Percentiles rank a stretch among this genome's conserved stretches.
These are phyloP conservation scores for Perognathus longimembris DNA, from an alignment of 2,113 vertebrate species.

Conservation along the genomic window DNA sequence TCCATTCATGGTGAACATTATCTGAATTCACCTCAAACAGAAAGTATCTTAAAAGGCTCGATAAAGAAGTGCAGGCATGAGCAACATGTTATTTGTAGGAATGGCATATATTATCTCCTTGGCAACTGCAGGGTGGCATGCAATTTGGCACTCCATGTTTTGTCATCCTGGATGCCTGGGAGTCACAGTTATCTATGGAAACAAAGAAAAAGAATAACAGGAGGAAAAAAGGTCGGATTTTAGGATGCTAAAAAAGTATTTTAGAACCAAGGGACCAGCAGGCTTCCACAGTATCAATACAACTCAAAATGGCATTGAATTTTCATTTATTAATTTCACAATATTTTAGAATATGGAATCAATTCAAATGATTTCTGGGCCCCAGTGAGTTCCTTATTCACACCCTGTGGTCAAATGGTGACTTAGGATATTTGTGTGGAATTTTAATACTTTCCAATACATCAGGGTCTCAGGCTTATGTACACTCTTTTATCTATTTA, in stretches of 20 bases:
- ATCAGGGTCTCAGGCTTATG: background rate
- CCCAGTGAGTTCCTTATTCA: background rate
- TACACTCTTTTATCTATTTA: background rate
- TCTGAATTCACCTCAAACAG: conserved; percentile 72
- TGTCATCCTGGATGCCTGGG: conserved; percentile 83
- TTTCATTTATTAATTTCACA: conserved; percentile 69
- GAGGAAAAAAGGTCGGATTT: conserved; percentile 60
- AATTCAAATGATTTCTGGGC: background rate
- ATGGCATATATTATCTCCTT: conserved; percentile 86
- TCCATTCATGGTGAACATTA: conserved; percentile 56
- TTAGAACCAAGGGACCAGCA: conserved; percentile 71
- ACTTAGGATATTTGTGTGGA: background rate
- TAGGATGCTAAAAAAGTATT: conserved; percentile 79
- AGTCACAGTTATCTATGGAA: conserved; percentile 85
- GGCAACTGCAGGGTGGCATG: conserved; percentile 86
- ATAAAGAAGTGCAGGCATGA: conserved; percentile 79
- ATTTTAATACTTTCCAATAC: background rate
- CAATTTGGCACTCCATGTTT: conserved; percentile 83
- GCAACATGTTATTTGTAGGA: conserved; percentile 86
- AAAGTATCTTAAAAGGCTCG: conserved; percentile 74
- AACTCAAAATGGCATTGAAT: conserved; percentile 61
- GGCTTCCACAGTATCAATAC: conserved; percentile 64
- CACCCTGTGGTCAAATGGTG: background rate
- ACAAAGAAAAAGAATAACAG: conserved; percentile 80
- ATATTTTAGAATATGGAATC: conserved; percentile 40